Evolutionary conservation across 2,888 invertebrate species (phyloP).

Genomic region (Dysmachus trigonus): DNA sequence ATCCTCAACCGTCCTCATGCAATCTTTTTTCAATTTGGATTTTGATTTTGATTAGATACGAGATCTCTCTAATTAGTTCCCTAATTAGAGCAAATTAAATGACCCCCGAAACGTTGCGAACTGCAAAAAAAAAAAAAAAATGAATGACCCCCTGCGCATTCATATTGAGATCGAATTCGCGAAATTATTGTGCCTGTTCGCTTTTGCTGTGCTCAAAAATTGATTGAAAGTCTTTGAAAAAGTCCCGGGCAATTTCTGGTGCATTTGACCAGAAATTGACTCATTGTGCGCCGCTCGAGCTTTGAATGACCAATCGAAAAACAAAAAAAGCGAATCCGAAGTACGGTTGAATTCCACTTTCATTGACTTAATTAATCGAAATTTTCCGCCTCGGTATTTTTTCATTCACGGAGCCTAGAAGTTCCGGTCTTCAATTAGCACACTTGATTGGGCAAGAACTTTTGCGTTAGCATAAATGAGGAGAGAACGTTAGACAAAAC

Average conservation of each 20-base stretch:
- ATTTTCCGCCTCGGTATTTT: slow-evolving; percentile 48
- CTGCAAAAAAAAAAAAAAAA: background rate
- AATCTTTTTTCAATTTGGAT: background rate
- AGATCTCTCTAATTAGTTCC: background rate
- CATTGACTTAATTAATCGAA: slow-evolving; percentile 48
- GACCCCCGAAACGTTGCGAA: background rate
- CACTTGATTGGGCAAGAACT: slow-evolving; percentile 37
- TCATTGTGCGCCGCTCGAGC: slow-evolving; percentile 2
- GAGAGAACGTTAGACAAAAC: slow-evolving; percentile 34
- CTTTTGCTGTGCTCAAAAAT: background rate
- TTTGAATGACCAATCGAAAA: slow-evolving; percentile 32
- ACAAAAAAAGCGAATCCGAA: slow-evolving; percentile 8
- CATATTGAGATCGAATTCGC: background rate
- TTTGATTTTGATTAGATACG: background rate
- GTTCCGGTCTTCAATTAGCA: slow-evolving; percentile 37
- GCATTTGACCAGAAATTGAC: slow-evolving; percentile 40
- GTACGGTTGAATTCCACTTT: slow-evolving; percentile 43
- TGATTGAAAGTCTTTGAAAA: slow-evolving; percentile 24
- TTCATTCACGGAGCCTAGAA: slow-evolving; percentile 18
- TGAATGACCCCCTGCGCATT: background rate
- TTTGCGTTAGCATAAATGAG: slow-evolving; percentile 16
- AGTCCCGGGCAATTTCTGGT: background rate
- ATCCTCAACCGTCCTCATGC: background rate
- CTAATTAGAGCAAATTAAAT: background rate
- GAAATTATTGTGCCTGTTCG: background rate